Conservation (phyloP, 2,797 vertebrate species). For the Pseudopleuronectes americanus region DNA sequence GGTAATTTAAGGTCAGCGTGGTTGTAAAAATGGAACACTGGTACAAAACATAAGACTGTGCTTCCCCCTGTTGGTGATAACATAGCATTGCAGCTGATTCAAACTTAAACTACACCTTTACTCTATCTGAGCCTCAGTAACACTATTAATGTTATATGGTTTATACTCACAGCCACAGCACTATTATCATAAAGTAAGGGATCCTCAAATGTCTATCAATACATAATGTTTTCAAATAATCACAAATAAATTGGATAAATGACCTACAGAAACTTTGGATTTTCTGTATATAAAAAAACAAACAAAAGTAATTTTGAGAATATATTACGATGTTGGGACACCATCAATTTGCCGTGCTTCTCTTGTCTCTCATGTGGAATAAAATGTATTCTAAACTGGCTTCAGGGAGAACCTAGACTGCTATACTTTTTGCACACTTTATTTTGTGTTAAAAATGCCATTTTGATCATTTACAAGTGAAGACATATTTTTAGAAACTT, state of each 20-base stretch:
- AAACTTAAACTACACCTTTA: background rate
- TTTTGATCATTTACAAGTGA: too few species aligned
- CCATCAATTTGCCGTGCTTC: too few species aligned
- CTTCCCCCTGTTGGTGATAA: slow-evolving; percentile 72
- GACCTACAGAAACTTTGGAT: background rate
- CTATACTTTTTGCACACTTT: background rate
- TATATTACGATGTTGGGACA: background rate
- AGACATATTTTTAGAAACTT: too few species aligned
- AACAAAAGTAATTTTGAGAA: background rate
- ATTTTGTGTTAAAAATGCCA: too few species aligned
- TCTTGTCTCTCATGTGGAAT: too few species aligned
- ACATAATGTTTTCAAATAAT: background rate
- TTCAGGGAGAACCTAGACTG: background rate
- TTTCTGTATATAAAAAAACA: background rate
- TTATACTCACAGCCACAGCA: background rate
- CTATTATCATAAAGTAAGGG: background rate
- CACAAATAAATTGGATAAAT: background rate
- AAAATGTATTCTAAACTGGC: background rate
- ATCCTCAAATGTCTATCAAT: too few species aligned
- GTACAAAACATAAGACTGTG: slow-evolving; percentile 10
- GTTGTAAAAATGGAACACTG: background rate
- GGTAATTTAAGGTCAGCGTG: slow-evolving; percentile 50
- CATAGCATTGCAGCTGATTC: background rate
- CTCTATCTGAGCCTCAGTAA: background rate
- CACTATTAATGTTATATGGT: background rate